Base-by-base conservation (phyloP, 2,888 invertebrate species). In the Plagodis dolabraria region DNA sequence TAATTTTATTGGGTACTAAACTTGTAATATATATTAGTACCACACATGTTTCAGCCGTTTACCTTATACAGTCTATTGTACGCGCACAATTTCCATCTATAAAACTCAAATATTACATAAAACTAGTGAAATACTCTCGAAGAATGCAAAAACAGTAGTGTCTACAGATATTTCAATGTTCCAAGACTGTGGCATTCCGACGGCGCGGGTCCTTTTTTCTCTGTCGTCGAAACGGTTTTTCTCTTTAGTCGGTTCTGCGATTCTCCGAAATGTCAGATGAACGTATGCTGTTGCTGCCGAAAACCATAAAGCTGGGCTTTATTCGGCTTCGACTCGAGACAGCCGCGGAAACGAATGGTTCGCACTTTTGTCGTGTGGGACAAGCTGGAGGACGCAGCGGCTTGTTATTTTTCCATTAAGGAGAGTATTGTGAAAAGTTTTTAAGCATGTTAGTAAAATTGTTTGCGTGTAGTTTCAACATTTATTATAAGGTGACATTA, bases 271-370 rank as follows among this genome's bases (percentile, higher is more conserved):
- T 60, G 50, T 58, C 76, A 76, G 80, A 83, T 83, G 83, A 83
- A 79, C 77, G 76, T 80, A 79, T 77, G 85, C 86, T 85, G 88
- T 87, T 77, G 85, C 86, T 85, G 88, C 87, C 90, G 89, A 90
- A 89, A 89, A 86, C 77, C 89, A 89, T 89, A 89, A 91, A 89
- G 76, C 72, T 64, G 67, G 70, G 74, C 74, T 77, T 82, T 83
- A 85, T 87, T 84, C 80, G 79, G 77, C 63, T 72, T 65, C 70
- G 75, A 68, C 72, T 67, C 71, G 12, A 10, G 36, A 50, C 59
- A 80, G 80, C 80, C 82, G 80, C 83, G 86, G 87, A 85, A 86
- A 87, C 82, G 79, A 80, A 82, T 73, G 74, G 74, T 70, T 76
- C 77, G 74, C 75, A 75, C 67, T 68, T 72, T 67, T 60, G 67